Base-by-base conservation (phyloP, 2,797 vertebrate genomes). In the Acridotheres tristis region DNA sequence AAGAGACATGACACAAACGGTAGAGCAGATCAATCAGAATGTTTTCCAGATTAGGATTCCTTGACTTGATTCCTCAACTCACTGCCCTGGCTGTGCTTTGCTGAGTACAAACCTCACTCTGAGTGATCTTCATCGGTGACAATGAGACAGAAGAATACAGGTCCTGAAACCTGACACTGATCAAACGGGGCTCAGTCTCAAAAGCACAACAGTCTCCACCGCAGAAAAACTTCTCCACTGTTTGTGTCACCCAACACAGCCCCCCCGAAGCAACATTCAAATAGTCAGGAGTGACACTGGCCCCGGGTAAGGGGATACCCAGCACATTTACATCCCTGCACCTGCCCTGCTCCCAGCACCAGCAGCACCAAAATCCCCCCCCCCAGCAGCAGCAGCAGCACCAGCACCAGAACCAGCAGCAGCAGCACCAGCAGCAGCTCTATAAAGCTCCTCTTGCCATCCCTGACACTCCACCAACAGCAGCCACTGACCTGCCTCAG, bases 81-180 rank as follows among this genome's bases (percentile, higher is more conserved):
- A 62, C 2, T 17, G 9, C 7, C 18, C 9, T 8, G 16, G 23
- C 7, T 11, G 34, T 36, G 30, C 10, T 53, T 47, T 34, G 3
- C 4, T 13, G 20, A 27, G 14, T 4, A 8, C 30, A 61, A 40
- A 30, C 1, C 8, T 16, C 8, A 21, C 6, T 36, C 18, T 23
- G 36, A 40, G 7, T 13, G 21, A 48, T 6, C 10, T 32, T 7
- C 4, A 13, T 2, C 0, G 2, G 20, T 19, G 17, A 21, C 3
- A 7, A 45, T 11, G 38, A 13, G 38, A 38, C 38, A 38, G 38
- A 38, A 38, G 11, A 38, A 38, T 11, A 12, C 38, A 38, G 11
- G 12, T 38, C 38, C 38, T 38, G 38, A 48, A 27, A 16, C 42
- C 42, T 42, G 42, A 42, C 42, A 42, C 15, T 42, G 42, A 42